Conservation (phyloP, 2,797 vertebrate species). For the Lagorchestes hirsutus region DNA sequence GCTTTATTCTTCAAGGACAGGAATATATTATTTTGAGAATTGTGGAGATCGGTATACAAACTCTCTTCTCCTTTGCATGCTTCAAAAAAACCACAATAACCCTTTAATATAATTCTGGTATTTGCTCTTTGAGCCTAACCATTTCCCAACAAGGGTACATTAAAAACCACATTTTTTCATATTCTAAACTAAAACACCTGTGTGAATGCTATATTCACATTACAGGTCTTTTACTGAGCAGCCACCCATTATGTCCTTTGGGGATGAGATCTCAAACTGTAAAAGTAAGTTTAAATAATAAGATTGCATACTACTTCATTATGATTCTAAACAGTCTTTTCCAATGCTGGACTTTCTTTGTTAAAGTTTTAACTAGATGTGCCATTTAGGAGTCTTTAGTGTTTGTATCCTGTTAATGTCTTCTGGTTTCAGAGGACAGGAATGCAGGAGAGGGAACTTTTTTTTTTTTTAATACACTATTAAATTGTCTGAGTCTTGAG, state of each 20-base stretch:
- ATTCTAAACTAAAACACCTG: constrained; percentile 19
- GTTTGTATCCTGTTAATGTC: not conserved
- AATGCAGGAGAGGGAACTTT: not conserved
- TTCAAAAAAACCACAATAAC: constrained; percentile 63
- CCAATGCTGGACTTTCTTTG: constrained; percentile 17
- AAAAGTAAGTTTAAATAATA: constrained; percentile 13
- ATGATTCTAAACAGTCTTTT: not conserved
- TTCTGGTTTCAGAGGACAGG: not conserved
- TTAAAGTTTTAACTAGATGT: not conserved
- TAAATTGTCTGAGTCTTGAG: not conserved
- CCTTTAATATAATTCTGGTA: constrained; percentile 71
- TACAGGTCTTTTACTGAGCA: not conserved
- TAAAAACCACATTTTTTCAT: constrained; percentile 71
- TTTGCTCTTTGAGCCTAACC: constrained; percentile 67
- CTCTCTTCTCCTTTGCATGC: constrained; percentile 26
- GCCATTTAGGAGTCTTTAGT: not conserved
- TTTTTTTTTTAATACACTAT: not conserved
- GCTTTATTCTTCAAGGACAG: constrained; percentile 57
- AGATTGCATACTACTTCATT: not conserved
- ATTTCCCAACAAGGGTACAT: constrained; percentile 74
- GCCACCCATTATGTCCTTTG: not conserved
- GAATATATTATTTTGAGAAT: constrained; percentile 60
- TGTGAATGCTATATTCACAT: not conserved
- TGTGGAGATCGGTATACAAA: constrained; percentile 13
- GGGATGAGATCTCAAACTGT: not conserved